A percentile compares a stretch with the other conserved stretches of the same genome.
Conservation (phyloP, 2,113 vertebrate species). For the Dasypus novemcinctus region DNA sequence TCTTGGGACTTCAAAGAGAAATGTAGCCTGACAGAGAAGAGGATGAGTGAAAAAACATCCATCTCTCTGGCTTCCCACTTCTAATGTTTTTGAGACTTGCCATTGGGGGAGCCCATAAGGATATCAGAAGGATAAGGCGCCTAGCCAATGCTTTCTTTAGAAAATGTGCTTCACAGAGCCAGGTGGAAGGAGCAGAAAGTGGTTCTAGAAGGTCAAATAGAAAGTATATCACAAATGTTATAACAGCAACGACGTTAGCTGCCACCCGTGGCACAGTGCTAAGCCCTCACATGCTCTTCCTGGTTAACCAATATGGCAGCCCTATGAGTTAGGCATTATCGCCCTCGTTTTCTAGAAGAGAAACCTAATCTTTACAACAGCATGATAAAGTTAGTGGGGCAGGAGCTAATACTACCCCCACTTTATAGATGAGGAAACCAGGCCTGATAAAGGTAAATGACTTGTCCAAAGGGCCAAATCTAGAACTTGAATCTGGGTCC, state of each 20-base stretch:
- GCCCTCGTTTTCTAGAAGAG: neutral
- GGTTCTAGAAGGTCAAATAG: neutral
- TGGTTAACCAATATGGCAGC: neutral
- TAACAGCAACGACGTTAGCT: neutral
- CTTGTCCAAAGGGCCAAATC: neutral
- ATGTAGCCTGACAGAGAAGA: neutral
- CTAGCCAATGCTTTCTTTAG: neutral
- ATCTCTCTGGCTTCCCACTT: neutral
- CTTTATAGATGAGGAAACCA: neutral
- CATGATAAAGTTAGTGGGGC: neutral
- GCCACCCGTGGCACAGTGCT: neutral
- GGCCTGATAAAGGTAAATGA: neutral
- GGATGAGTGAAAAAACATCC: neutral
- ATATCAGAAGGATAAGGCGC: neutral
- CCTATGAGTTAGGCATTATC: neutral
- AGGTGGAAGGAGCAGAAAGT: neutral
- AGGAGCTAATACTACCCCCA: neutral
- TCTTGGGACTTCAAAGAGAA: neutral
- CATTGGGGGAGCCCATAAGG: neutral
- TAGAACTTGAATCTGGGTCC: neutral
- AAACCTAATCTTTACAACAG: neutral
- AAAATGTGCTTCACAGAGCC: neutral
- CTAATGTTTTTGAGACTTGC: neutral
- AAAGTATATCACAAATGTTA: neutral
- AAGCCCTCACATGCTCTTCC: neutral